Evolutionary conservation across 2,113 vertebrate species (phyloP).

Genomic region (Phylloscopus trochiloides): DNA sequence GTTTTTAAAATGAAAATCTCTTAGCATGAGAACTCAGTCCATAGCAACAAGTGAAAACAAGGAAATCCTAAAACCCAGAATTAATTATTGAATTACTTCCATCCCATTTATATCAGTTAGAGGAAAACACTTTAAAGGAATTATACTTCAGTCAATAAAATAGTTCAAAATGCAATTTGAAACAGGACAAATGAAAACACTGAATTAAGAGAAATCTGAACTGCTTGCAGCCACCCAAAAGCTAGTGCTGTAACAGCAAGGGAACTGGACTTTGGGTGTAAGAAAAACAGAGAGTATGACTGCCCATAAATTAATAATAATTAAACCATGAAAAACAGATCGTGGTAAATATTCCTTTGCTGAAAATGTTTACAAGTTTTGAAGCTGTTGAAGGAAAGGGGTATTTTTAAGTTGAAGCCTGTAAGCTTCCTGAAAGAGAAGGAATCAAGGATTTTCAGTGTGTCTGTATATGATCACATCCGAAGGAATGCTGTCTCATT

Average conservation of each 20-base stretch:
- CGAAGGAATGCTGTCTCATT: background rate
- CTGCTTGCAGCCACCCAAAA: background rate
- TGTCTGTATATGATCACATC: background rate
- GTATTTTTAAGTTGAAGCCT: background rate
- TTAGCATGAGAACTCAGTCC: background rate
- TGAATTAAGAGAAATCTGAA: conserved; percentile 6
- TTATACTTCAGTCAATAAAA: background rate
- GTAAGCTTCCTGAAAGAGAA: background rate
- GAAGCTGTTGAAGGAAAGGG: background rate
- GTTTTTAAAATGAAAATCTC: background rate
- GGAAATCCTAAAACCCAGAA: background rate
- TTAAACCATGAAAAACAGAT: background rate
- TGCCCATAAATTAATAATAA: background rate
- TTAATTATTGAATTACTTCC: background rate
- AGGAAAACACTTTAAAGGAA: background rate
- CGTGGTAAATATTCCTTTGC: background rate
- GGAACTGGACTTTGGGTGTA: background rate
- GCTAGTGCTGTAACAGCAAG: background rate
- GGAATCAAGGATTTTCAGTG: background rate
- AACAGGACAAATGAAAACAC: background rate
- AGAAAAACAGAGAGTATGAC: background rate
- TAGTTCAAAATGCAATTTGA: background rate
- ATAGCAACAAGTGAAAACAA: background rate
- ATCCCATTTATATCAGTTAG: background rate
- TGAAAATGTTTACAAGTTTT: background rate